Percentiles rank a stretch among this genome's conserved stretches.
Conservation (phyloP, 1,140 invertebrate genomes). For the Tetragonula clypearis region DNA sequence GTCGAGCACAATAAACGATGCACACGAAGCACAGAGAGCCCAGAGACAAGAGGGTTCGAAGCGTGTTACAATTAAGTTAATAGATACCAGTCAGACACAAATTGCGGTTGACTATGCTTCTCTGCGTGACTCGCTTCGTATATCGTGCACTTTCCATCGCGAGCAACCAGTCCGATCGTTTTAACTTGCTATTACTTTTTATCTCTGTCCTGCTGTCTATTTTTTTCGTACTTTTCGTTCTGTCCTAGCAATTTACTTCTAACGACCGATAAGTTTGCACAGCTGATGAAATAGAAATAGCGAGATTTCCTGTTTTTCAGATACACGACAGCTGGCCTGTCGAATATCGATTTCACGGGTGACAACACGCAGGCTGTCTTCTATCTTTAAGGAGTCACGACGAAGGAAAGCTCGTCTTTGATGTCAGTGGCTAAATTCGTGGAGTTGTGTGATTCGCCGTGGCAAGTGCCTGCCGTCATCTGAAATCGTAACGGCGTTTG, state of each 20-base stretch:
- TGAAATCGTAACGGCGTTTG: conserved; percentile 59
- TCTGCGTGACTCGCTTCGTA: conserved; percentile 49
- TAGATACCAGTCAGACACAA: conserved; percentile 74
- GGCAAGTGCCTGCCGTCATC: conserved; percentile 45
- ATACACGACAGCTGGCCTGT: conserved; percentile 1
- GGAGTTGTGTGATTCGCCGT: conserved; percentile 48
- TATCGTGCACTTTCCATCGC: conserved; percentile 39
- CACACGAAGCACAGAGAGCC: background rate
- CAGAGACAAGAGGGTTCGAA: conserved; percentile 46
- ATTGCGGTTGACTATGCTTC: conserved; percentile 56
- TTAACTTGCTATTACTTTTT: background rate
- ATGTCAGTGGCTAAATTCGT: background rate
- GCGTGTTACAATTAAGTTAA: conserved; percentile 73
- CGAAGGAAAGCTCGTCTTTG: background rate
- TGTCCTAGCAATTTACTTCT: background rate
- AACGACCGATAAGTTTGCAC: background rate
- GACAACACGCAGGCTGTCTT: background rate
- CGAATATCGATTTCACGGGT: conserved; percentile 50
- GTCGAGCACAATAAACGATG: conserved; percentile 38
- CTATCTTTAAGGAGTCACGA: no score
- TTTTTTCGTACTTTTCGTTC: background rate
- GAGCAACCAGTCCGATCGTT: background rate
- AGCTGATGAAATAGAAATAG: background rate
- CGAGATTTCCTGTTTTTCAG: background rate
- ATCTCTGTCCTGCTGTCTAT: background rate